Conservation (phyloP, 2,888 invertebrate species). For the Cordylochernes scorpioides region DNA sequence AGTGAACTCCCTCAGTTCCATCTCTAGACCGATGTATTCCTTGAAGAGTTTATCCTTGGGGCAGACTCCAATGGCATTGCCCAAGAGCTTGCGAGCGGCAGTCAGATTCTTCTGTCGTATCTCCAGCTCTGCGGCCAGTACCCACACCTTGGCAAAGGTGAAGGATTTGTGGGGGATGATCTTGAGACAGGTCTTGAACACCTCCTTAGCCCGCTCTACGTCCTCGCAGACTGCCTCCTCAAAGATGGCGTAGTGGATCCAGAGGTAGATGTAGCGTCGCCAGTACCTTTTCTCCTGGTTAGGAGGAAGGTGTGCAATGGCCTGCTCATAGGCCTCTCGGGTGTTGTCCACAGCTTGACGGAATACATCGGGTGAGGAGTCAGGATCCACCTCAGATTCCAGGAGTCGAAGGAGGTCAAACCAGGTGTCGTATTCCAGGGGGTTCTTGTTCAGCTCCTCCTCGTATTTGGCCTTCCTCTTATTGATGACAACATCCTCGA, state of each 20-base stretch:
- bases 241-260: conserved; percentile 93
- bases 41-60: conserved; percentile 88
- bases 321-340: conserved; percentile 88
- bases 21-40: conserved; percentile 90
- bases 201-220: conserved; percentile 47
- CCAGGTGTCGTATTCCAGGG: conserved; percentile 97
- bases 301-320: conserved; percentile 89
- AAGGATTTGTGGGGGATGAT: conserved; percentile 86
- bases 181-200: conserved; percentile 76
- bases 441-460: conserved; percentile 66
- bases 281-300: conserved; percentile 69
- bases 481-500: conserved; percentile 93
- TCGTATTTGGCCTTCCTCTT: conserved; percentile 94
- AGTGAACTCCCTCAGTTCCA: conserved; percentile 89
- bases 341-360: conserved; percentile 40
- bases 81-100: conserved; percentile 69
- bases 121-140: conserved; percentile 88
- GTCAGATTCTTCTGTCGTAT: conserved; percentile 69
- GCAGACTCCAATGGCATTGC: conserved; percentile 78
- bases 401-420: conserved; percentile 87
- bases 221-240: conserved; percentile 83
- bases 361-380: too few species aligned
- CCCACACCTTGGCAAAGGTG: conserved; percentile 95
- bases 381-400: conserved; percentile 45
- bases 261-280: conserved; percentile 86